Evolutionary conservation across 2,797 vertebrate species (phyloP), one percentile per base, ranked within the genome.

Genomic region (Iguana delicatissima): DNA sequence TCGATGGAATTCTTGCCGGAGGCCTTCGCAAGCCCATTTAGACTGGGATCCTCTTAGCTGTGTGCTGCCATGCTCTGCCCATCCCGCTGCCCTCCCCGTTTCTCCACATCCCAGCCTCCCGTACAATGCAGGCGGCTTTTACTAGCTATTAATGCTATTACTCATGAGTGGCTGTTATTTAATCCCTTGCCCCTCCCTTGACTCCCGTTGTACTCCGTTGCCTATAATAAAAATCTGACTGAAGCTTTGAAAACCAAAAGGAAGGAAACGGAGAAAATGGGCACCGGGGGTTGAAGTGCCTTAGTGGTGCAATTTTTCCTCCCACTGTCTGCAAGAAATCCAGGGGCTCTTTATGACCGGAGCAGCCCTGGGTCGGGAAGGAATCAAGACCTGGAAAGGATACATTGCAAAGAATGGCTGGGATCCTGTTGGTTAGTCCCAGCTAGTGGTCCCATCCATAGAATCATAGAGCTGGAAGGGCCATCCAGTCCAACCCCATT

Each of bases 101-200:
- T 18, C 13, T 16, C 16, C 57, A 4, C 20, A 59, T 62, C n/a
- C 0, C 20, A n/a, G 81, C 80, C 73, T 64, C 32, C 59, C 80
- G 89, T 26, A 83, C 42, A 80, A 67, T 26, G 6, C 74, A 9
- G 52, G 16, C n/a, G 46, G 14, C 72, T 16, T 85, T 24, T 86
- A 8, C 38, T 77, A 38, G 72, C 16, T 79, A 0, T 0, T 0
- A 57, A 10, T 32, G 55, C 0, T 62, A 1, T 35, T n/a, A 80
- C 89, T 89, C 72, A 57, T 1, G 5, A 84, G 69, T 85, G 88
- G 92, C 72, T 46, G 32, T 32, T 59, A 42, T 62, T 86, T 86
- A 77, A 46, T 77, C 57, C 57, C 16, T 59, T 7, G 57, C 8
- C 59, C 50, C 35, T 26, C 35, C 22, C 62, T 72, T 38, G 12